phyloP scores from a whole-genome alignment of 2,888 invertebrate genomes.

The Cerceris ruficornis region DNA sequence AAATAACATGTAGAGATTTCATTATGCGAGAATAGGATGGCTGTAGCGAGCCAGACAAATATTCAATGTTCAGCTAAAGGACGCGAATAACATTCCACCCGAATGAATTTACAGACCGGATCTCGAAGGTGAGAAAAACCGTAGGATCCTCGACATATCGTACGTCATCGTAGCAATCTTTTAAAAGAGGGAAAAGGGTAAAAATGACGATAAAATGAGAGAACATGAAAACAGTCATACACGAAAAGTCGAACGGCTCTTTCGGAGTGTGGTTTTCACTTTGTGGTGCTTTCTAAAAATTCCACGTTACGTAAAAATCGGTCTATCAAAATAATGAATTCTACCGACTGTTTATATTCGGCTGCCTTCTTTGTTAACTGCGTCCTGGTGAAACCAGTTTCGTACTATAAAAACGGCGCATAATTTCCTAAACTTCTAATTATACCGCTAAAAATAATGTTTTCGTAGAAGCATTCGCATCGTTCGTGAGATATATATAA shows the following conservation, averaged over 20 bases:
- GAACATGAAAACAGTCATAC: background rate
- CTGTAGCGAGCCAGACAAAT: background rate
- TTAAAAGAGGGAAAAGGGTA: background rate
- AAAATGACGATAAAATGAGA: no score
- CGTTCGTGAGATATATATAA: no score
- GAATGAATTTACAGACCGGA: constrained; percentile 49
- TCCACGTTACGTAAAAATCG: background rate
- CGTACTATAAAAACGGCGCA: background rate
- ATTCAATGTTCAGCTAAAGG: constrained; percentile 24
- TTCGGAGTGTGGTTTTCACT: background rate
- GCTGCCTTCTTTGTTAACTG: background rate
- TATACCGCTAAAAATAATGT: background rate
- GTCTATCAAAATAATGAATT: background rate
- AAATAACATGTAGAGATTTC: background rate
- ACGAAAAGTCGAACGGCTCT: background rate
- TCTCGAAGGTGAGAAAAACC: constrained; percentile 30
- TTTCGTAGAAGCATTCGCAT: no score
- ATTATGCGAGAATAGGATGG: background rate
- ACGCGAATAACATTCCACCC: constrained; percentile 33
- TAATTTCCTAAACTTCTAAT: background rate
- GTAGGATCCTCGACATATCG: background rate
- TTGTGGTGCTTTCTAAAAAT: background rate
- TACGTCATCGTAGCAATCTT: background rate
- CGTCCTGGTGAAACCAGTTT: background rate
- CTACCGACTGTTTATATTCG: background rate